phyloP scores from a whole-genome alignment of 2,797 vertebrate species.

The Gastrophryne carolinensis region DNA sequence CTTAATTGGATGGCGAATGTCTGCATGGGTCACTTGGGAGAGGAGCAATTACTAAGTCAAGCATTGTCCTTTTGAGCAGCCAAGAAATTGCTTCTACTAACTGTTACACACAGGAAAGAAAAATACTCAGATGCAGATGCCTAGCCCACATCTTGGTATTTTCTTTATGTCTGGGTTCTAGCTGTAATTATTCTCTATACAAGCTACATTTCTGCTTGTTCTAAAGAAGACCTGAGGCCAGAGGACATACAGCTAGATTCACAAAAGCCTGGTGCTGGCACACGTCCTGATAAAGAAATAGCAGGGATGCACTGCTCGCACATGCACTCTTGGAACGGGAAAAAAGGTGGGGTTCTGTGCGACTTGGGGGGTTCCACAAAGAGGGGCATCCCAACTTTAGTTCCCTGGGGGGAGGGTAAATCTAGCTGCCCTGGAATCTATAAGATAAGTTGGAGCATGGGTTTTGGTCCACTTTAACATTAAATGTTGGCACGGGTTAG shows the following conservation, averaged over 20 bases:
- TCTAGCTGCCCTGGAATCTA: too few species aligned
- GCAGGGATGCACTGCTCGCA: too few species aligned
- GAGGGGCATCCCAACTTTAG: too few species aligned
- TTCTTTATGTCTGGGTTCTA: not conserved
- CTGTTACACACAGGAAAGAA: not conserved
- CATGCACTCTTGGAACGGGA: too few species aligned
- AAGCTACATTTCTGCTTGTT: not conserved
- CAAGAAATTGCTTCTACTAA: conserved; percentile 30
- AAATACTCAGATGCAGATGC: not conserved
- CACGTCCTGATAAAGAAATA: too few species aligned
- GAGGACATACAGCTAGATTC: not conserved
- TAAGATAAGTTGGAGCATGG: too few species aligned
- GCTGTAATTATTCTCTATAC: not conserved
- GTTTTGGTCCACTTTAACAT: too few species aligned
- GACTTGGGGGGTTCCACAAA: too few species aligned
- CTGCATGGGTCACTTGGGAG: conserved; percentile 45
- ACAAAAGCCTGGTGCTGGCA: too few species aligned
- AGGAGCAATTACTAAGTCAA: conserved; percentile 28
- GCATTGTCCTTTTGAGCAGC: conserved; percentile 27
- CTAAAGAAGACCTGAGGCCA: not conserved
- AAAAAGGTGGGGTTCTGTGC: not conserved
- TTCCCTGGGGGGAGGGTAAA: too few species aligned
- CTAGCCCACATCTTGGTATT: not conserved
- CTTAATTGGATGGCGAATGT: conserved; percentile 44
- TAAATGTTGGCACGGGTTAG: too few species aligned